Evolutionary conservation across 2,888 invertebrate genomes (phyloP).

Genomic region (Galerucella pusilla): DNA sequence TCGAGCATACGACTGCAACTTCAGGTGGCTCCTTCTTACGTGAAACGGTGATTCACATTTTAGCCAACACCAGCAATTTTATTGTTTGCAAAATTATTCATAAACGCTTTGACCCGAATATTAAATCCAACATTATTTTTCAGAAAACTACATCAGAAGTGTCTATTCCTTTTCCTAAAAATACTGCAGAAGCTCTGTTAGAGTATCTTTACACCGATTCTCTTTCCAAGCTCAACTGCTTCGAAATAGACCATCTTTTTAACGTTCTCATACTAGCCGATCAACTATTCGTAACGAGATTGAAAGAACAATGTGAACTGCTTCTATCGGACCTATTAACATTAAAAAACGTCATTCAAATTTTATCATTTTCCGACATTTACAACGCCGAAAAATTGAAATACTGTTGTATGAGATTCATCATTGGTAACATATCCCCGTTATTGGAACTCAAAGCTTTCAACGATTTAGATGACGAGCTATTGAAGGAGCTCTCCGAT

Average conservation of each 20-base stretch:
- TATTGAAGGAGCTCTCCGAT: constrained; percentile 73
- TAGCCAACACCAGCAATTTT: too few relatives aligned
- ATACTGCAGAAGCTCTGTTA: constrained; percentile 74
- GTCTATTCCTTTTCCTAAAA: constrained; percentile 71
- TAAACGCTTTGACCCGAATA: too few relatives aligned
- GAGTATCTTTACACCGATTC: constrained; percentile 82
- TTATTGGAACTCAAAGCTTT: constrained; percentile 76
- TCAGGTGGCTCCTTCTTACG: too few relatives aligned
- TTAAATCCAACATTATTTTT: constrained; percentile 27
- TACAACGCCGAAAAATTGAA: constrained; percentile 82
- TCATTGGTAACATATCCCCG: constrained; percentile 78
- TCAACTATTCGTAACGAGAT: constrained; percentile 78
- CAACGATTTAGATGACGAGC: constrained; percentile 71
- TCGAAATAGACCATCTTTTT: constrained; percentile 76
- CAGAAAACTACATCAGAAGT: constrained; percentile 51
- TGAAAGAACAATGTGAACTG: constrained; percentile 81
- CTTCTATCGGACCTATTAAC: constrained; percentile 72
- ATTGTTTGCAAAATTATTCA: too few relatives aligned
- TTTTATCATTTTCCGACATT: constrained; percentile 79
- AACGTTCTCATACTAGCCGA: constrained; percentile 83
- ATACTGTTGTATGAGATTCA: constrained; percentile 79
- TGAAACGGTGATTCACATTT: too few relatives aligned
- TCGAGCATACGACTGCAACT: too few relatives aligned
- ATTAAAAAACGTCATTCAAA: constrained; percentile 79
- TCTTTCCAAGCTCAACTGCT: constrained; percentile 69